Evolutionary conservation across 2,113 vertebrate species (phyloP), one percentile per base, ranked within the genome.

Genomic region (Paralichthys olivaceus): DNA sequence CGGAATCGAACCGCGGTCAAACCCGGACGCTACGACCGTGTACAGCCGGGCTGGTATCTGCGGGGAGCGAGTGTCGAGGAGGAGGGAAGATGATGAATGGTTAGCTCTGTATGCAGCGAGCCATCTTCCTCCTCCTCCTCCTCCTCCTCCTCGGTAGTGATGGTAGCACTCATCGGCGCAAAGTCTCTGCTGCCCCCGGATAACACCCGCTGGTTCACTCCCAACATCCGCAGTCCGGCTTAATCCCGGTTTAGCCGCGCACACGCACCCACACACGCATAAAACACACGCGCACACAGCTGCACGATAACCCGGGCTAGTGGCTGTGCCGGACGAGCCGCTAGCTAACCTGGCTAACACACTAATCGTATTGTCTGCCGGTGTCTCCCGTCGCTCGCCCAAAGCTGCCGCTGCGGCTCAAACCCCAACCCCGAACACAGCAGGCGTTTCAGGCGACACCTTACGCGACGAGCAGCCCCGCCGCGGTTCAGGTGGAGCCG

Each of bases 21-120:
- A 23, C 23, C 13, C 22, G 28, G 14, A 23, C 13, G 23, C 7
- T 69, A 49, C 1, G 45, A 17, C 17, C 45, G 45, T 19, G 26
- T 29, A 15, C 28, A 60, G 20, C 22, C 22, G 20, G 53, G 17
- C 59, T 3, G 14, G n/a, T 12, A 17, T 55, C 32, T 43, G 34
- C 14, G 32, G 49, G 73, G 79, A 63, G 83, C 7, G 62, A 79
- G 59, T 60, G 61, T 73, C 34, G 72, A 68, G 7, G 51, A 65
- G 60, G 54, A 84, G 32, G 80, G 34, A 88, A 19, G 85, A 90
- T 84, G 90, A 91, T 88, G 73, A 89, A 88, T 86, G 88, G 80
- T 37, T 53, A 76, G 69, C 59, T 58, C 11, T 11, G 62, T 12
- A 54, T 58, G 26, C 19, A n/a, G 34, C 70, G 65, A 62, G 43